Evolutionary conservation across 2,797 vertebrate genomes (phyloP).

Genomic region (Enteromius treurensis): DNA sequence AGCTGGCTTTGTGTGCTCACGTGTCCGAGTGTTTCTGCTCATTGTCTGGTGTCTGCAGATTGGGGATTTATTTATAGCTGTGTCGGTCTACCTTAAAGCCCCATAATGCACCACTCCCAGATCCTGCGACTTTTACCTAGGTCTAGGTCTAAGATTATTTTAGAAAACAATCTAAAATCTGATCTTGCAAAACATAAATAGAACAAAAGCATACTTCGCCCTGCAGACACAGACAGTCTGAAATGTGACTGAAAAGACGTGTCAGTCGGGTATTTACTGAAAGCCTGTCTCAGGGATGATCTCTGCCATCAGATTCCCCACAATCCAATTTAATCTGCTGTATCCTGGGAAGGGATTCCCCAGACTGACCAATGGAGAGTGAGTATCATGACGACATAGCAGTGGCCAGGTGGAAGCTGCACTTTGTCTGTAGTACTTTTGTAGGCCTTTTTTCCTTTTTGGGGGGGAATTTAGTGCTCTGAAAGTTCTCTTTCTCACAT

Average conservation of each 20-base stretch:
- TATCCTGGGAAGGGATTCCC: constrained; percentile 57
- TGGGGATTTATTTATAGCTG: constrained; percentile 38
- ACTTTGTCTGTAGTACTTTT: constrained; percentile 3
- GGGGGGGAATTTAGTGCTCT: background rate
- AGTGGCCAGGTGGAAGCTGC: background rate
- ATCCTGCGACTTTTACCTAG: constrained; percentile 12
- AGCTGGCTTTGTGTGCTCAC: background rate
- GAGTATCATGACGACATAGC: background rate
- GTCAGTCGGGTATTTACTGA: constrained; percentile 37
- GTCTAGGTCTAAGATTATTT: background rate
- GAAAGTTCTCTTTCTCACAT: background rate
- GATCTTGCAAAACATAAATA: constrained; percentile 26
- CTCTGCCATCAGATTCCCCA: constrained; percentile 64
- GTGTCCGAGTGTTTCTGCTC: constrained; percentile 6
- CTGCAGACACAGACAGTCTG: background rate
- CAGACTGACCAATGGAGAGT: constrained; percentile 20
- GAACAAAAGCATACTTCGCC: constrained; percentile 1
- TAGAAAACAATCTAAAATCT: constrained; percentile 14
- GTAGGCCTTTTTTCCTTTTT: background rate
- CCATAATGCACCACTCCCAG: constrained; percentile 27
- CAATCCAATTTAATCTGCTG: constrained; percentile 74
- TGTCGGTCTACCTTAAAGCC: constrained; percentile 6
- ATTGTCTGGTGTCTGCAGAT: constrained; percentile 36
- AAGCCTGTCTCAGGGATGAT: constrained; percentile 60
- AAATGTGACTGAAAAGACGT: constrained; percentile 30